Conservation (phyloP, 1,140 invertebrate species). For the Drosophila seguyi region DNA sequence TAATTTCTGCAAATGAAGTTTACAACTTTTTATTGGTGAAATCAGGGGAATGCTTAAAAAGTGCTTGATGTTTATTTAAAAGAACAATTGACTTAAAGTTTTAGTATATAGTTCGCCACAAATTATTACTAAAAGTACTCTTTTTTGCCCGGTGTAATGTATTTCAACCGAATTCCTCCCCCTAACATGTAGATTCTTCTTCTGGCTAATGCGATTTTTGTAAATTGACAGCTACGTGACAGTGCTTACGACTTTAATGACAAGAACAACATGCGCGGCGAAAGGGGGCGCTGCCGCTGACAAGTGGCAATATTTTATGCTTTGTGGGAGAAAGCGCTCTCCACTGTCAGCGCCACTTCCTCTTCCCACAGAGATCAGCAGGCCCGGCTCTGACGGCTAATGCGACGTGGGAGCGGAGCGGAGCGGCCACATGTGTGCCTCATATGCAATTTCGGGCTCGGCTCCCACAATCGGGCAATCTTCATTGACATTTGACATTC, state of each 20-base stretch:
- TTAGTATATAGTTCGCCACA: not conserved
- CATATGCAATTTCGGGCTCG: constrained; percentile 56
- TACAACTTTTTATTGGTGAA: not conserved
- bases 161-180: constrained; percentile 31
- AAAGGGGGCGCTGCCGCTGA: constrained; percentile 47
- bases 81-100: not conserved
- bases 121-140: not conserved
- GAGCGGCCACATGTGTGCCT: constrained; percentile 62
- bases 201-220: constrained; percentile 75
- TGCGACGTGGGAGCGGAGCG: constrained; percentile 21
- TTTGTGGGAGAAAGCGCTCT: constrained; percentile 16
- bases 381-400: constrained; percentile 21
- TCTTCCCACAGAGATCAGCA: constrained; percentile 66
- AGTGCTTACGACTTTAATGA: constrained; percentile 80
- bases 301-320: constrained; percentile 71
- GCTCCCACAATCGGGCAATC: constrained; percentile 41
- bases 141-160: constrained; percentile 10
- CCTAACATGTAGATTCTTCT: constrained; percentile 44
- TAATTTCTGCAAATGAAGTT: not conserved
- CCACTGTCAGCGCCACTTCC: constrained; percentile 4
- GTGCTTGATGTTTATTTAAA: not conserved
- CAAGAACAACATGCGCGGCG: constrained; percentile 58
- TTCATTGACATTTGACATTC: constrained; percentile 74
- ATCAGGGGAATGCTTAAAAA: not conserved
- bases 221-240: constrained; percentile 81